These are phyloP conservation scores for Valencia hispanica DNA, from an alignment of 2,797 vertebrate genomes.

Conservation along the genomic window DNA sequence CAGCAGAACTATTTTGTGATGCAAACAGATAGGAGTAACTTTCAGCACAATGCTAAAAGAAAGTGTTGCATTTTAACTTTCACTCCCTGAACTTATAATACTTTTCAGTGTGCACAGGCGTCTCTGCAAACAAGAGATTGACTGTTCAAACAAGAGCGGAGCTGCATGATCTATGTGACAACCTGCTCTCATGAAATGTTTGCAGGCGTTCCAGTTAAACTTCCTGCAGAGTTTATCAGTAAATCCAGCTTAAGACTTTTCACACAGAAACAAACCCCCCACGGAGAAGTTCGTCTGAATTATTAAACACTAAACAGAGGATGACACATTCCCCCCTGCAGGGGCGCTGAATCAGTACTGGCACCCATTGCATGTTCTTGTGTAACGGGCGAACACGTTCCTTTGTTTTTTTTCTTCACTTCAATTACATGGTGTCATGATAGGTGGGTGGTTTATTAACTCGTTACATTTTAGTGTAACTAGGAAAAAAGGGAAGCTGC, in stretches of 20 bases:
- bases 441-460: background rate
- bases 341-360: constrained; percentile 6
- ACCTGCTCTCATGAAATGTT: constrained; percentile 15
- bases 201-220: constrained; percentile 17
- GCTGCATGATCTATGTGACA: constrained; percentile 27
- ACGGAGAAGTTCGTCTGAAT: constrained; percentile 8
- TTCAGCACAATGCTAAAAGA: background rate
- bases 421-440: background rate
- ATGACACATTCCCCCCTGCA: constrained; percentile 30
- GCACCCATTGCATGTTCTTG: constrained; percentile 1
- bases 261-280: constrained; percentile 11
- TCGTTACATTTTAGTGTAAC: background rate
- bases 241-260: constrained; percentile 28
- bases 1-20: background rate
- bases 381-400: constrained; percentile 18
- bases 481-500: background rate
- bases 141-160: constrained; percentile 21
- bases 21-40: background rate
- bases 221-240: constrained; percentile 15
- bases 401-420: background rate
- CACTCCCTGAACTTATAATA: constrained; percentile 1
- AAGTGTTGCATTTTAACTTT: background rate
- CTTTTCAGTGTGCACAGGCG: constrained; percentile 5
- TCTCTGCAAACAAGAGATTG: constrained; percentile 20
- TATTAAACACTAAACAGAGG: constrained; percentile 31